phyloP scores from a whole-genome alignment of 2,113 vertebrate genomes.

The Phocoena sinus region DNA sequence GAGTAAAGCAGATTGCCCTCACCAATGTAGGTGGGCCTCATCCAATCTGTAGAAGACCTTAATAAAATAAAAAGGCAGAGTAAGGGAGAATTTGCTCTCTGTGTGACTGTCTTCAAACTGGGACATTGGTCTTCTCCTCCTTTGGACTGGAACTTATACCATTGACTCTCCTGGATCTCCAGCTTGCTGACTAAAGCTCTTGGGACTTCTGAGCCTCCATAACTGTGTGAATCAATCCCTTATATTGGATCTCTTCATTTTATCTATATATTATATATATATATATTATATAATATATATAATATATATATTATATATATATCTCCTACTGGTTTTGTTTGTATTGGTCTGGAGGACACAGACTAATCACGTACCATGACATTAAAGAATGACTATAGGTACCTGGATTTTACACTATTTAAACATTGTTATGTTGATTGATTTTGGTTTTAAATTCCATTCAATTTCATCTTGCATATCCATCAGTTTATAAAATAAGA shows the following conservation, averaged over 20 bases:
- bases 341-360: neutral
- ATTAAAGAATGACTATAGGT: neutral
- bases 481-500: neutral
- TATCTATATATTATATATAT: neutral
- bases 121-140: neutral
- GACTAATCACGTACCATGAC: neutral
- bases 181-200: neutral
- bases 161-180: neutral
- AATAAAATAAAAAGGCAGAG: neutral
- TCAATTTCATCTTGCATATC: neutral
- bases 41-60: neutral
- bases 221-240: neutral
- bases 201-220: neutral
- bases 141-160: neutral
- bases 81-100: neutral
- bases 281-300: neutral
- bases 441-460: neutral
- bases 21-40: neutral
- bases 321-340: neutral
- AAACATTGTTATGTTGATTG: neutral
- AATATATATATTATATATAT: neutral
- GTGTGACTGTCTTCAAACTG: neutral
- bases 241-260: neutral
- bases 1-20: neutral
- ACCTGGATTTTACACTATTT: neutral